phyloP scores from a whole-genome alignment of 2,888 invertebrate genomes.

The Heteromyza rotundicornis region DNA sequence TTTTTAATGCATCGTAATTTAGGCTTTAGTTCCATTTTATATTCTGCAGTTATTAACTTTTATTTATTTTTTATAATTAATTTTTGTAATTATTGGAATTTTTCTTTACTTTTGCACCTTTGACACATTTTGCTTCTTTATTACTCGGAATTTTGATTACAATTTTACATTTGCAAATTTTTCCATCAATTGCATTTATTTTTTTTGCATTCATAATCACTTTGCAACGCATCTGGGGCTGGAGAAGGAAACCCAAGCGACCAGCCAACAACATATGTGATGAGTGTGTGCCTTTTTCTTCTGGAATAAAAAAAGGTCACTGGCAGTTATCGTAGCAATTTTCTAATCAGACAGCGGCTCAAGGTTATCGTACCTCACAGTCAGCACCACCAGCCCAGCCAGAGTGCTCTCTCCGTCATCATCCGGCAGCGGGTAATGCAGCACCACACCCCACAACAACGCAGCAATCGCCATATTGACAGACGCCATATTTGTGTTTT shows the following conservation, averaged over 20 bases:
- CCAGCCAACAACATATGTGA: neutral
- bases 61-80: too few relatives aligned
- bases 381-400: neutral
- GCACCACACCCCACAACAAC: neutral
- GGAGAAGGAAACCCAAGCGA: too few relatives aligned
- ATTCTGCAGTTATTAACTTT: too few relatives aligned
- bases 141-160: too few relatives aligned
- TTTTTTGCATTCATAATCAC: neutral
- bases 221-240: too few relatives aligned
- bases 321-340: constrained; percentile 59
- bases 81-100: too few relatives aligned
- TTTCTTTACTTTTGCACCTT: too few relatives aligned
- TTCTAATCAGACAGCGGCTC: constrained; percentile 56
- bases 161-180: too few relatives aligned
- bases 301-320: constrained; percentile 40
- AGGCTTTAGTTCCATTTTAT: too few relatives aligned
- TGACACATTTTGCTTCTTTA: too few relatives aligned
- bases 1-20: too few relatives aligned
- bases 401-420: neutral
- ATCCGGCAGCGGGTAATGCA: neutral
- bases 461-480: constrained; percentile 1
- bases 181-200: too few relatives aligned
- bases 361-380: constrained; percentile 44
- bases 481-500: constrained; percentile 2
- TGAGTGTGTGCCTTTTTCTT: neutral